Evolutionary conservation across 2,797 vertebrate species (phyloP), one percentile per base, ranked within the genome.

Genomic region (Valencia hispanica): DNA sequence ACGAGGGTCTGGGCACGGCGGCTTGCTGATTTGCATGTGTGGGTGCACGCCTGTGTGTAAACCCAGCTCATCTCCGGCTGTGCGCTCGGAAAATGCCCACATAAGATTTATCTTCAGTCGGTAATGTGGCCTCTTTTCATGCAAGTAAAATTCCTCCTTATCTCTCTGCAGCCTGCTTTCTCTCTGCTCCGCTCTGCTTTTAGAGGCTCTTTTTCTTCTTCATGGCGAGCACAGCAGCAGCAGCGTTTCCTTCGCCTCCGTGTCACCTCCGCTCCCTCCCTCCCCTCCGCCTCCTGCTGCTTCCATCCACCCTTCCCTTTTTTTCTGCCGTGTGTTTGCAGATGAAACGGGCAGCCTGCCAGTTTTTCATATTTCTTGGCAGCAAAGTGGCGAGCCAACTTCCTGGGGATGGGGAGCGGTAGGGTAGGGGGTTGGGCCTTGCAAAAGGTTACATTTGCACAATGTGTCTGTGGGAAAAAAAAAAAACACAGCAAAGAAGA

Each of bases 391-490:
- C 94, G 92, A 92, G 94, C 92, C 92, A 87, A 95, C 95, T 96
- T 96, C 96, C 96, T 95, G 96, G 94, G 94, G 94, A 88, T 79
- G 87, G 86, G 93, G 95, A 78, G 86, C 1, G 70, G 81, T 48
- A 76, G 69, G 57, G 30, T 25, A 36, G 45, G 78, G 81, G 74
- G 96, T 91, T 91, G 91, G 94, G 95, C 95, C 94, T 94, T 89
- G 92, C 91, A 93, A 97, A 97, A 97, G 97, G 97, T 96, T 96
- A 96, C 96, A 97, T 97, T 97, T 97, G 96, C 97, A 97, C 96
- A 96, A 95, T 95, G 73, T 71, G 72, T 79, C 45, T 74, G 78
- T 55, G 77, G 70, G 39, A 76, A 74, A 86, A 79, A 88, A 66
- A 50, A 81, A 39, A 86, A 80, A 87, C 57, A 57, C 25, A 10